phyloP scores from a whole-genome alignment of 2,888 invertebrate genomes.

The Gerris lacustris region DNA sequence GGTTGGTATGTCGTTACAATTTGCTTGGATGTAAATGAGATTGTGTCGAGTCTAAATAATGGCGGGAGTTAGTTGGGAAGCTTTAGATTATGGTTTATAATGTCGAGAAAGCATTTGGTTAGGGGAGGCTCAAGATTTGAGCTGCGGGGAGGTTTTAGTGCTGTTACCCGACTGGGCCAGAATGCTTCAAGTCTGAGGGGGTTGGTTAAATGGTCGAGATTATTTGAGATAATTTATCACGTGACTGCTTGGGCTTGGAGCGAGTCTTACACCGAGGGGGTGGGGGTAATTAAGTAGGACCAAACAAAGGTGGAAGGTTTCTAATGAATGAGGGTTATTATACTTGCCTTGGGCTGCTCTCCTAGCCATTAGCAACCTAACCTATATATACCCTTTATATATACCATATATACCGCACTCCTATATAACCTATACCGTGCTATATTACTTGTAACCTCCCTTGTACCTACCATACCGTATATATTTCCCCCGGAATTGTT shows the following conservation, averaged over 20 bases:
- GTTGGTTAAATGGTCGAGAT: background rate
- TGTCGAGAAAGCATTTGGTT: too few relatives aligned
- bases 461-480: too few relatives aligned
- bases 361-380: background rate
- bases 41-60: too few relatives aligned
- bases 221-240: slow-evolving; percentile 5
- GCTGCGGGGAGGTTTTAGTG: too few relatives aligned
- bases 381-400: background rate
- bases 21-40: too few relatives aligned
- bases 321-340: slow-evolving; percentile 5
- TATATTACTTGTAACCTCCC: too few relatives aligned
- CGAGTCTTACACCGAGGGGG: background rate
- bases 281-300: background rate
- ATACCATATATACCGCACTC: background rate
- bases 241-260: background rate
- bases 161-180: too few relatives aligned
- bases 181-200: background rate
- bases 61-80: too few relatives aligned
- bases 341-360: background rate
- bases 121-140: too few relatives aligned
- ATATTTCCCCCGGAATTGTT: too few relatives aligned
- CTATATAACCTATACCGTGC: background rate
- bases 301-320: slow-evolving; percentile 5
- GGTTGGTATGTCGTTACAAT: too few relatives aligned
- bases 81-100: too few relatives aligned